phyloP scores from a whole-genome alignment of 2,113 vertebrate species.

The Antechinus stuartii region DNA sequence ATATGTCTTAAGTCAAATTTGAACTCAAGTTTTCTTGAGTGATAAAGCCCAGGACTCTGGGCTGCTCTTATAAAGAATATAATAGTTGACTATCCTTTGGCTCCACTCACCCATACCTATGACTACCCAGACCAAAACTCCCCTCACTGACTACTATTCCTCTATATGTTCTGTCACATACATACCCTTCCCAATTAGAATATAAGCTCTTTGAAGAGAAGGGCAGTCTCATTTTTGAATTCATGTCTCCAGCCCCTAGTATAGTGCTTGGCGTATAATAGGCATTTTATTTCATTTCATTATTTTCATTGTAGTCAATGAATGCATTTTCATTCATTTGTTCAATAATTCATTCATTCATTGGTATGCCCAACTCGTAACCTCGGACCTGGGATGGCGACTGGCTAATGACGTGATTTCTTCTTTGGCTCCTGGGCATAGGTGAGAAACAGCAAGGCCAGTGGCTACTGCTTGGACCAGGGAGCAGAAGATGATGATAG shows the following conservation, averaged over 20 bases:
- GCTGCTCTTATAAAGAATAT: background rate
- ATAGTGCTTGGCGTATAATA: background rate
- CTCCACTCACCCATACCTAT: background rate
- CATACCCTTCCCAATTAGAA: background rate
- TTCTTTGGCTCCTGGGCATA: constrained; percentile 64
- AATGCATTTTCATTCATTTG: background rate
- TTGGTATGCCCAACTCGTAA: background rate
- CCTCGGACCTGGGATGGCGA: background rate
- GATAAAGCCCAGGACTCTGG: background rate
- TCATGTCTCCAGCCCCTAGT: background rate
- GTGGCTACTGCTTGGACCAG: constrained; percentile 97
- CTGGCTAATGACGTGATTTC: background rate
- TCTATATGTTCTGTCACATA: background rate
- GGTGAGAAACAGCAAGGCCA: constrained; percentile 98
- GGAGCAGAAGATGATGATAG: constrained; percentile 96
- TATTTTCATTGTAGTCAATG: background rate
- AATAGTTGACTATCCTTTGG: background rate
- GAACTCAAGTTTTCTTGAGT: background rate
- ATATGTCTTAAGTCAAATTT: background rate
- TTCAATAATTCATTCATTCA: background rate
- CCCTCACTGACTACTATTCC: background rate
- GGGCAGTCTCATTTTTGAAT: background rate
- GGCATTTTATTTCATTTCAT: background rate
- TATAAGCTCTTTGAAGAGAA: background rate
- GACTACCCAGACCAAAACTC: background rate